A percentile compares a stretch with the other conserved stretches of the same genome.
Conservation (phyloP, 2,797 vertebrate genomes). For the Triplophysa bombifrons region DNA sequence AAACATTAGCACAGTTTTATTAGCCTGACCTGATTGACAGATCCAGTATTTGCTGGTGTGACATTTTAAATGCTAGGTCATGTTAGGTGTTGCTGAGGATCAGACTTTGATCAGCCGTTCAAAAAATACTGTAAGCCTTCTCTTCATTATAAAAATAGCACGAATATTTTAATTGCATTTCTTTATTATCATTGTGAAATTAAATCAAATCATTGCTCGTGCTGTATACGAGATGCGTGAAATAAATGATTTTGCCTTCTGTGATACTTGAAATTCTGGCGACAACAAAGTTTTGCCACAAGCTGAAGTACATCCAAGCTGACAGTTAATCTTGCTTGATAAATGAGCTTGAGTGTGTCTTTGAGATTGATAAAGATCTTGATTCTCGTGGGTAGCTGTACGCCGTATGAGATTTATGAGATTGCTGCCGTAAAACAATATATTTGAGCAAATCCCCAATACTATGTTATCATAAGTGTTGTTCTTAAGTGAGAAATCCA, state of each 20-base stretch:
- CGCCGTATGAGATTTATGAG: slow-evolving; percentile 35
- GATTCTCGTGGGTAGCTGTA: slow-evolving; percentile 26
- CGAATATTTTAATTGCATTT: not conserved
- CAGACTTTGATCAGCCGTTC: not conserved
- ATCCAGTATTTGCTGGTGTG: not conserved
- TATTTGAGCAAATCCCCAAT: slow-evolving; percentile 3
- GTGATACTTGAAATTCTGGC: slow-evolving; percentile 17
- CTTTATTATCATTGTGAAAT: not conserved
- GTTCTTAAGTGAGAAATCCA: slow-evolving; percentile 5
- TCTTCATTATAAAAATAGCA: no score
- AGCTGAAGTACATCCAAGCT: slow-evolving; percentile 34
- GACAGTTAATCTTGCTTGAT: slow-evolving; percentile 50
- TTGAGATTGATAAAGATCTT: slow-evolving; percentile 45
- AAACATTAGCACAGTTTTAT: slow-evolving; percentile 12
- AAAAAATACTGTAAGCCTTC: not conserved
- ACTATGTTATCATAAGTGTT: slow-evolving; percentile 8
- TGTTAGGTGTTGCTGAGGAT: slow-evolving; percentile 6
- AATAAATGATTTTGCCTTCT: slow-evolving; percentile 14
- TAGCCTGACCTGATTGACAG: slow-evolving; percentile 16
- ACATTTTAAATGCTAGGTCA: not conserved
- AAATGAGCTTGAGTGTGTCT: slow-evolving; percentile 38
- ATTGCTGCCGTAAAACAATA: slow-evolving; percentile 27
- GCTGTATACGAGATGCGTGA: not conserved
- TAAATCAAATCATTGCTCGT: slow-evolving; percentile 1
- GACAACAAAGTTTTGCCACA: slow-evolving; percentile 28